phyloP scores from a whole-genome alignment of 2,113 vertebrate genomes.

The Paramisgurnus dabryanus region DNA sequence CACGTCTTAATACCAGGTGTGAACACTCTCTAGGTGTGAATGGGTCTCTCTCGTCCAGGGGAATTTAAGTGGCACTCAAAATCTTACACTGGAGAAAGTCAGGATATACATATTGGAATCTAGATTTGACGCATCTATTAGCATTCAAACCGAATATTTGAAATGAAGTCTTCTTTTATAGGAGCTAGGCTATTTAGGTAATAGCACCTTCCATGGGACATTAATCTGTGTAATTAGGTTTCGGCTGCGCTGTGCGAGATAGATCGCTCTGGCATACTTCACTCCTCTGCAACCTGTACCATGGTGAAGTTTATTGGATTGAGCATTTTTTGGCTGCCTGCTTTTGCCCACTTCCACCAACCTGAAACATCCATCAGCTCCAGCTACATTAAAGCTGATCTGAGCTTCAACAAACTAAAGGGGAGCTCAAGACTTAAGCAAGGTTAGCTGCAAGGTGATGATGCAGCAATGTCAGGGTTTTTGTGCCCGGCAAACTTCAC shows the following conservation, averaged over 20 bases:
- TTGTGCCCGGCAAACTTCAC: too few relatives aligned
- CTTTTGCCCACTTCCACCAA: slow-evolving; percentile 4
- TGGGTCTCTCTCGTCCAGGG: slow-evolving; percentile 8
- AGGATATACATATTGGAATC: slow-evolving; percentile 42
- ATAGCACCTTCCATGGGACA: slow-evolving; percentile 69
- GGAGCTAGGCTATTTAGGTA: slow-evolving; percentile 62
- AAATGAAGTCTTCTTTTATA: slow-evolving; percentile 50
- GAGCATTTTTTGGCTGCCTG: neutral
- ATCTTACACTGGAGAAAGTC: slow-evolving; percentile 33
- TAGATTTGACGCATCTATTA: slow-evolving; percentile 54
- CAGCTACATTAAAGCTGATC: slow-evolving; percentile 6
- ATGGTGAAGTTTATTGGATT: slow-evolving; percentile 20
- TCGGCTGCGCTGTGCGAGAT: slow-evolving; percentile 54
- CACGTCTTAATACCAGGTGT: too few relatives aligned
- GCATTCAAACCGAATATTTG: slow-evolving; percentile 50
- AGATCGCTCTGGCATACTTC: slow-evolving; percentile 40
- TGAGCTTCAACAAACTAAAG: neutral
- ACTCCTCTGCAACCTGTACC: slow-evolving; percentile 23
- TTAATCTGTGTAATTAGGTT: slow-evolving; percentile 75
- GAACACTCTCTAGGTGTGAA: too few relatives aligned
- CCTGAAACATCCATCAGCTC: slow-evolving; percentile 11
- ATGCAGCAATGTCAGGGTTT: neutral
- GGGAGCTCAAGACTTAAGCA: neutral
- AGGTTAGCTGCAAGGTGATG: neutral
- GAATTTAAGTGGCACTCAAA: slow-evolving; percentile 55